Evolutionary conservation across 2,888 invertebrate species (phyloP).

Genomic region (Stictocephala bisonia): DNA sequence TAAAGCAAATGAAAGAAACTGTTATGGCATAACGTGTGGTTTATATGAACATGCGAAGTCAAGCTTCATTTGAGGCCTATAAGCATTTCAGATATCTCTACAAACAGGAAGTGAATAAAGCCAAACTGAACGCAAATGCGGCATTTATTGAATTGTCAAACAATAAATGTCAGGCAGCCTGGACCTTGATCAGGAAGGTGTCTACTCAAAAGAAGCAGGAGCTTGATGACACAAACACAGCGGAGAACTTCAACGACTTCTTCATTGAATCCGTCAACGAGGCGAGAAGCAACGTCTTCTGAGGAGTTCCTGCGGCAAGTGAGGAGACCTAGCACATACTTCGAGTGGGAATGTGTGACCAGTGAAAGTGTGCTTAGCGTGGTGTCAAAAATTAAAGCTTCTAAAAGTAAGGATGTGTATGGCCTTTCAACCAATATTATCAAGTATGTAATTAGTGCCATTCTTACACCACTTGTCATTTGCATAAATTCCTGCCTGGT

Average conservation of each 20-base stretch:
- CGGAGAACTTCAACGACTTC: neutral
- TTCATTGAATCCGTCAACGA: neutral
- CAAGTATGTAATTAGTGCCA: no score
- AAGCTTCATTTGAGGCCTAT: neutral
- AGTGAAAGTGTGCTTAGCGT: neutral
- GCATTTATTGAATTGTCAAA: neutral
- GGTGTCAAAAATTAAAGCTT: conserved; percentile 3
- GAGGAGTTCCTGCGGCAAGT: neutral
- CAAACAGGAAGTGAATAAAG: conserved; percentile 3
- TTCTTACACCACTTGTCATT: no score
- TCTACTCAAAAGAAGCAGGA: neutral
- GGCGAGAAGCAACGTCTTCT: neutral
- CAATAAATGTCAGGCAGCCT: neutral
- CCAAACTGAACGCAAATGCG: neutral
- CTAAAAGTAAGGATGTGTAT: neutral
- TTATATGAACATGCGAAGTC: neutral
- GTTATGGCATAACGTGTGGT: neutral
- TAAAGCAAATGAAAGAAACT: neutral
- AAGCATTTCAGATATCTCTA: neutral
- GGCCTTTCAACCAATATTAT: neutral
- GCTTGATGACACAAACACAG: neutral
- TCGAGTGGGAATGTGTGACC: neutral
- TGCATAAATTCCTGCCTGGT: no score
- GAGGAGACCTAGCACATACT: neutral
- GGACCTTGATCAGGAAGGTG: neutral